Base-by-base conservation (phyloP, 2,888 invertebrate genomes). In the Euplagia quadripunctaria region DNA sequence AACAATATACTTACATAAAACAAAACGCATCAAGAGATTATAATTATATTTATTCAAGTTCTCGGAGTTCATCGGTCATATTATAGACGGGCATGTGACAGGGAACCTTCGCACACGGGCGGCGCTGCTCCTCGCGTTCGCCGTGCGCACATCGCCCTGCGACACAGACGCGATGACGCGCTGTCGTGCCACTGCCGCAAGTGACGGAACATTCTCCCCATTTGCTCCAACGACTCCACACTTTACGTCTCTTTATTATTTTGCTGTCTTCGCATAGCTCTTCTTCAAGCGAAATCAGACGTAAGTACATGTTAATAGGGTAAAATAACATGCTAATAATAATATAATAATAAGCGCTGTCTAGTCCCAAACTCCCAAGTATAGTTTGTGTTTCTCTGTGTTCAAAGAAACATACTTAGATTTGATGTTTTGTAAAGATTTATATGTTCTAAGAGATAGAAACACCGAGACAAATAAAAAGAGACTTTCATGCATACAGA, bases 181-280 rank as follows among this genome's bases (percentile, higher is more conserved):
- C 76, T 65, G 91, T 88, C 11, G 73, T 83, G 0, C 95, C 95
- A 4, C 82, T 80, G 0, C 94, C 95, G 75, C 94, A 95, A 2
- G 91, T 92, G 68, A 92, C 93, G 0, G 94, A 94, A 79, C 95
- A 95, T 3, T 84, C 82, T 11, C 92, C 88, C 94, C 94, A 94
- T 79, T 93, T 94, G 55, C 94, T 90, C 94, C 94, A 94, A 42
- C 94, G 90, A 82, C 94, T 94, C 94, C 94, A 94, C 14, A 94
- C 86, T 79, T 94, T 94, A 42, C 93, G 92, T 41, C 73, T 82
- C 68, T 84, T 89, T 68, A 92, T 70, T 5, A 74, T 77, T 66
- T 89, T 88, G 17, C 86, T 87, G 66, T 91, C 90, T 61, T 85
- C 86, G 20, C 81, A 79, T 74, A 82, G 81, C 73, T 70, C 82